Percentiles rank a stretch among this genome's conserved stretches.
These are phyloP conservation scores for Amorpha juglandis DNA, from an alignment of 2,888 invertebrate genomes.

Conservation along the genomic window DNA sequence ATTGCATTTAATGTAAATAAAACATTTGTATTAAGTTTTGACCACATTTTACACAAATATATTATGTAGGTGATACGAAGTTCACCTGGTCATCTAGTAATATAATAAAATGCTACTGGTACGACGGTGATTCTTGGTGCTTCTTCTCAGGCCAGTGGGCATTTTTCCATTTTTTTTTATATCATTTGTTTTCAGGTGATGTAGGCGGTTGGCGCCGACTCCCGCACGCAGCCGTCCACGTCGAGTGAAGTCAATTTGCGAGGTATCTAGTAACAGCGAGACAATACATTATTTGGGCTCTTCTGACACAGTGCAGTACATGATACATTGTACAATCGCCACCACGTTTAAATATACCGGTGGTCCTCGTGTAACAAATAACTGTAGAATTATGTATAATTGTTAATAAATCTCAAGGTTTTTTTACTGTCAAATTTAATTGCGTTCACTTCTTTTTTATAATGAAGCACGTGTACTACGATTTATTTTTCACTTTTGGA, in stretches of 20 bases:
- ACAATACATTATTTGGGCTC: conserved; percentile 34
- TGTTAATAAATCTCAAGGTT: conserved; percentile 10
- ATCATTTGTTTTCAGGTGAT: conserved; percentile 64
- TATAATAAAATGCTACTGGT: no score
- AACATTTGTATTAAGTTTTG: no score
- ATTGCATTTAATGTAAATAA: no score
- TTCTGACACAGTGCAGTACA: neutral
- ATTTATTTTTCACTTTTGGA: no score
- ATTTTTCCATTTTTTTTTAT: neutral
- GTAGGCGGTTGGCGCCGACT: conserved; percentile 53
- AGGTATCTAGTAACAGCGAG: conserved; percentile 35
- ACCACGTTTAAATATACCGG: conserved; percentile 11
- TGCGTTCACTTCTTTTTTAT: neutral
- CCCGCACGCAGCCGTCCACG: conserved; percentile 69
- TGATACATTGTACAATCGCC: conserved; percentile 5
- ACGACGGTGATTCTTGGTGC: no score
- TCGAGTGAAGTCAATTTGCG: conserved; percentile 57
- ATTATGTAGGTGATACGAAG: no score
- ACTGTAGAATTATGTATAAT: conserved; percentile 22
- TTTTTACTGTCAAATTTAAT: neutral
- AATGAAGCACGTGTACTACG: neutral
- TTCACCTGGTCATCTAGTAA: no score
- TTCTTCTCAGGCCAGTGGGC: no score
- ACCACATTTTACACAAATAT: no score
- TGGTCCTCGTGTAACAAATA: conserved; percentile 11